Conservation (phyloP, 1,140 invertebrate species). For the Microvelia longipes region DNA sequence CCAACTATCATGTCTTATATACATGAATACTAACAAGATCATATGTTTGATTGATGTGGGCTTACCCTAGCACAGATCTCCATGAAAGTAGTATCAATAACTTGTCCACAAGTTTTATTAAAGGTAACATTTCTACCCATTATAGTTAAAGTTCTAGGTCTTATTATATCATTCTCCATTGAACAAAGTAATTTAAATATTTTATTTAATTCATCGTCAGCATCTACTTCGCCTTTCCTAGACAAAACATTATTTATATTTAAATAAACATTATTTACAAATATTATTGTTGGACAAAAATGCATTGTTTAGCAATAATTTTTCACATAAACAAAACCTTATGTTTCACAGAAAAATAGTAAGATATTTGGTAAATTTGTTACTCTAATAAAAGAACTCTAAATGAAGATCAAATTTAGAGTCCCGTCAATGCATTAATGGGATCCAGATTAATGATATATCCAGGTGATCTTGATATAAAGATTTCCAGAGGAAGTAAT, state of each 20-base stretch:
- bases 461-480: no score
- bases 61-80: conserved; percentile 80
- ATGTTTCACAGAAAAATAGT: no score
- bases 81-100: conserved; percentile 76
- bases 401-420: no score
- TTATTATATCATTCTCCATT: conserved; percentile 77
- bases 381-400: no score
- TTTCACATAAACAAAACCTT: background rate
- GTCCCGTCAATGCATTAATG: no score
- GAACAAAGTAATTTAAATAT: conserved; percentile 79
- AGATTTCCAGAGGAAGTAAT: no score
- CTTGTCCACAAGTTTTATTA: conserved; percentile 75
- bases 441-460: no score
- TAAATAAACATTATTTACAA: background rate
- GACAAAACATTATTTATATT: conserved; percentile 23
- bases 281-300: no score
- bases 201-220: conserved; percentile 49
- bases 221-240: conserved; percentile 43
- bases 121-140: conserved; percentile 78
- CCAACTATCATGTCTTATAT: no score
- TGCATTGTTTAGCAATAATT: background rate
- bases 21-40: background rate
- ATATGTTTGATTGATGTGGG: conserved; percentile 14
- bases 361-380: no score
- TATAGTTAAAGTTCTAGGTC: conserved; percentile 67